Conservation (phyloP, 37 sponge, comb jelly and placozoan genomes). For the Ianthella basta region DNA sequence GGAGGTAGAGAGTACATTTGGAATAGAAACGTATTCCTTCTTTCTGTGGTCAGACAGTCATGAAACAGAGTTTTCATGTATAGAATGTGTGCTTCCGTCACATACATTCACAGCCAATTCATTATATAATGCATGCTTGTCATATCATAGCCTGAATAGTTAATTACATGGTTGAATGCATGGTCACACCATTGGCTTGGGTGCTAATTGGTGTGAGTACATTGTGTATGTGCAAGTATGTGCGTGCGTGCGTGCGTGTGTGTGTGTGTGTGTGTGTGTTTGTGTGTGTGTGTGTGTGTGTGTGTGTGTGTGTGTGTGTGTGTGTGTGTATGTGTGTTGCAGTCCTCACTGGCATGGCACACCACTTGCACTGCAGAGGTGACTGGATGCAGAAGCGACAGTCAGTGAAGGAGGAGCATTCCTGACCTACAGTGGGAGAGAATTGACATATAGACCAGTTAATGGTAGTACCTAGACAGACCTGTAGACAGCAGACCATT, state of each 20-base stretch:
- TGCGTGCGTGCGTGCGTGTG: background rate
- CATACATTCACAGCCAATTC: too few species aligned
- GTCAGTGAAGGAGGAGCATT: constrained; percentile 38
- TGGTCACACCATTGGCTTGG: too few species aligned
- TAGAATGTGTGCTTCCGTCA: too few species aligned
- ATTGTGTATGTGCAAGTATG: background rate
- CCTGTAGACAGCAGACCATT: too few species aligned
- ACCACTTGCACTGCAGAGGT: constrained; percentile 49
- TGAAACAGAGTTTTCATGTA: too few species aligned
- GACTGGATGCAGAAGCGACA: constrained; percentile 56
- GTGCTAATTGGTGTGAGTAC: too few species aligned
- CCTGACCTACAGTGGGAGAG: background rate
- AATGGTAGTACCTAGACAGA: background rate
- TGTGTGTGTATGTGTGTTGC: background rate
- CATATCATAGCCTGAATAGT: too few species aligned
- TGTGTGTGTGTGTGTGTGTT: background rate
- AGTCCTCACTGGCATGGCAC: constrained; percentile 47
- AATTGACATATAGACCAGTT: background rate
- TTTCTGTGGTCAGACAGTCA: too few species aligned
- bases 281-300: background rate
- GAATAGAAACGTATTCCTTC: too few species aligned
- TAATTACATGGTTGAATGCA: too few species aligned
- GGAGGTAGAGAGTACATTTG: too few species aligned
- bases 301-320: background rate
- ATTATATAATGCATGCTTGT: too few species aligned